Percentiles rank a stretch among this genome's conserved stretches.
phyloP scores from a whole-genome alignment of 2,888 invertebrate species.

The Eilema depressum region DNA sequence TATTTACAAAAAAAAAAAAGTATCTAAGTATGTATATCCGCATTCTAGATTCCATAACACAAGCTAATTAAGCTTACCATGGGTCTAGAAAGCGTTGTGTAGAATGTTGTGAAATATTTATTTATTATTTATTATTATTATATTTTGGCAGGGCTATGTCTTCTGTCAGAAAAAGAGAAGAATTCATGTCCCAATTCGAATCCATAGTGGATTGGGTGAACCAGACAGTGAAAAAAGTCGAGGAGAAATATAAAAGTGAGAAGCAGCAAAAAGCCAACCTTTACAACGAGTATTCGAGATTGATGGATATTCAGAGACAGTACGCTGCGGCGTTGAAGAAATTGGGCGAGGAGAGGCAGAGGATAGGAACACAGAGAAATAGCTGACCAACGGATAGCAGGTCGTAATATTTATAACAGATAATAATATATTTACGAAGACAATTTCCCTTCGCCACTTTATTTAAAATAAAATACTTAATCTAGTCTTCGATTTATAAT shows the following conservation, averaged over 20 bases:
- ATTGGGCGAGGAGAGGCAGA: constrained; percentile 74
- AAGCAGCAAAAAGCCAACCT: constrained; percentile 73
- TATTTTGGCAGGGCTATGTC: constrained; percentile 91
- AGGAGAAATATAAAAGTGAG: constrained; percentile 80
- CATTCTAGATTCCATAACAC: no score
- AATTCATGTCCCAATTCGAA: constrained; percentile 96
- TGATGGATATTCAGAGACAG: constrained; percentile 81
- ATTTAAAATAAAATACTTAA: constrained; percentile 34
- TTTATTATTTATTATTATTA: no score
- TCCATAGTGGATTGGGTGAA: constrained; percentile 96
- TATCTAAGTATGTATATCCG: no score
- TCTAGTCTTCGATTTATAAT: constrained; percentile 47
- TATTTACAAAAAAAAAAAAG: no score
- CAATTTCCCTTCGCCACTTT: constrained; percentile 37
- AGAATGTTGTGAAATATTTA: no score
- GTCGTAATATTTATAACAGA: constrained; percentile 16
- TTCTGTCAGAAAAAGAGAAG: constrained; percentile 92
- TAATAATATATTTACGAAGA: constrained; percentile 17
- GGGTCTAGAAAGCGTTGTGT: no score
- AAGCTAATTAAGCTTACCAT: no score
- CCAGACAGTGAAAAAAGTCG: constrained; percentile 93
- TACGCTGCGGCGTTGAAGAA: constrained; percentile 80
- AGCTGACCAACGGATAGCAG: constrained; percentile 43
- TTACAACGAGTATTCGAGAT: constrained; percentile 73
- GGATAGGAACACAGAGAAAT: constrained; percentile 53